Base-by-base conservation (phyloP, 2,797 vertebrate genomes). In the Serranus cabrilla region DNA sequence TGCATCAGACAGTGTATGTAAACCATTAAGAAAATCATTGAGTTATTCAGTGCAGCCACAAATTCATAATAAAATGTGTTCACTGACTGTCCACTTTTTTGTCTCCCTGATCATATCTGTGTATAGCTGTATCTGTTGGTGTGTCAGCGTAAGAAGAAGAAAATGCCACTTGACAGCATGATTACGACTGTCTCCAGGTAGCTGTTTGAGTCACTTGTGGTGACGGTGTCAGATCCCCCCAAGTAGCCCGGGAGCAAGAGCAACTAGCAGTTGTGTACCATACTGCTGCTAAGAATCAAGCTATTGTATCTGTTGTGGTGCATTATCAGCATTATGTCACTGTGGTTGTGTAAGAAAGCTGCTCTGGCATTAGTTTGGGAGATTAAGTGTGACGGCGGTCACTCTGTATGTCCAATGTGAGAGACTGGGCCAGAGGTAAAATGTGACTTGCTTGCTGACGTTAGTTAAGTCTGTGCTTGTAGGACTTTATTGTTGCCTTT, bases 161-260 rank as follows among this genome's bases (percentile, higher is more conserved):
- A 74, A 65, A 82, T 69, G 11, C n/a, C 51, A 37, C 62, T 46
- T 71, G 64, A 82, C 65, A 63, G 62, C 43, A 20, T 71, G 46
- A 74, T 76, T 37, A 59, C 25, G 43, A 71, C 23, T 25, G 73
- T 59, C 69, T 55, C 31, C 58, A 58, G 70, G 55, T 65, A 46
- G 46, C 68, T 11, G 17, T 62, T 60, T 61, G 49, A 84, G 4
- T 76, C 71, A 45, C 17, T 65, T 23, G 42, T 37, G 46, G 5
- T 77, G 62, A 40, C 52, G 76, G 63, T 25, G 52, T 51, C 45
- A 34, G 16, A 54, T 58, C 47, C 43, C 68, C 54, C 40, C 9
- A n/a, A 69, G 66, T 21, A 42, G 39, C 55, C 66, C 25, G 51
- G 20, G 39, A 75, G 71, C n/a, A 81, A 52, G 39, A 75, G 71